These are phyloP conservation scores for Phyllostomus discolor DNA, from an alignment of 2,113 vertebrate species.

Conservation along the genomic window DNA sequence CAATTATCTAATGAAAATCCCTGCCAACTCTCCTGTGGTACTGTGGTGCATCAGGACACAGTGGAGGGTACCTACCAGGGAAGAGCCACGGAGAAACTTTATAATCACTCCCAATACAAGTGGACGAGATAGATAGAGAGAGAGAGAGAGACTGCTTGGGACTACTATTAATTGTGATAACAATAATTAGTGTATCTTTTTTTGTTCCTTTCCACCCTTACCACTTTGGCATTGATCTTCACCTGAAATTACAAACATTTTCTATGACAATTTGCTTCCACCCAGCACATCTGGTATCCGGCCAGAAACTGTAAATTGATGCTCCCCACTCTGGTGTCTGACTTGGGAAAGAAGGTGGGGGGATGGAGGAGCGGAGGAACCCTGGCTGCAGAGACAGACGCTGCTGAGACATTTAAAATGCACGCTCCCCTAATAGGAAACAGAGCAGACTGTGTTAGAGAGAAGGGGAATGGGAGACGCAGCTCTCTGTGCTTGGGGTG, in stretches of 20 bases:
- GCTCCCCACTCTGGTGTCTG: constrained; percentile 38
- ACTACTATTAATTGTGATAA: constrained; percentile 42
- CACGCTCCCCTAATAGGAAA: constrained; percentile 60
- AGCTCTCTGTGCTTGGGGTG: neutral
- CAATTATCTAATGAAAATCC: neutral
- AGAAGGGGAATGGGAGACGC: constrained; percentile 15
- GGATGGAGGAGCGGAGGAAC: neutral
- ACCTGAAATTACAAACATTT: constrained; percentile 71
- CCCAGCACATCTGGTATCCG: constrained; percentile 62
- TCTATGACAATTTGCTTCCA: constrained; percentile 65
- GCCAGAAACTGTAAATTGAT: constrained; percentile 67
- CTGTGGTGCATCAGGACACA: neutral
- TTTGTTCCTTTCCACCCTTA: constrained; percentile 28
- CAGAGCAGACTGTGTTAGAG: constrained; percentile 55
- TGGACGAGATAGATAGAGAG: neutral
- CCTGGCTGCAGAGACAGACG: constrained; percentile 17
- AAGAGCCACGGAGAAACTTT: neutral
- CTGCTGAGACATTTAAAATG: constrained; percentile 57
- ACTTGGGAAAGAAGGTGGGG: neutral
- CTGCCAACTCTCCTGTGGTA: neutral
- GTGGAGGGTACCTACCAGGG: neutral
- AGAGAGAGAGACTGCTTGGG: neutral
- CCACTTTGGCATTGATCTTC: constrained; percentile 43
- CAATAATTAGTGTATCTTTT: constrained; percentile 1
- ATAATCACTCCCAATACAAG: neutral